phyloP scores from a whole-genome alignment of 2,888 invertebrate genomes.

The Rotaria socialis region DNA sequence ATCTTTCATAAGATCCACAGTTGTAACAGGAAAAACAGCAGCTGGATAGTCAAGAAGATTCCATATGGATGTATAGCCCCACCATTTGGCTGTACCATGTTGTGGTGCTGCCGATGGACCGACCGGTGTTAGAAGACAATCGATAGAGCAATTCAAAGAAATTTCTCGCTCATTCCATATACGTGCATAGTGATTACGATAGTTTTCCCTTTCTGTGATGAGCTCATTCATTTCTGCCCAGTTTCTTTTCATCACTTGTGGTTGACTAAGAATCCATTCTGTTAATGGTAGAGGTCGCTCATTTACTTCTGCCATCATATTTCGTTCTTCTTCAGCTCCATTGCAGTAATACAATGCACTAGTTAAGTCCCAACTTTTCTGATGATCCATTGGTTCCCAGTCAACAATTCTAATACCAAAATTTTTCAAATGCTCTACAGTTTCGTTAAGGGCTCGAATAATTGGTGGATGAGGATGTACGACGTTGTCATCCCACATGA shows the following conservation, averaged over 20 bases:
- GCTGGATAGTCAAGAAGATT: slow-evolving; percentile 25
- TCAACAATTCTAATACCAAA: background rate
- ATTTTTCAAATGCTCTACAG: background rate
- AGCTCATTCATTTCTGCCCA: background rate
- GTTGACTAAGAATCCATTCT: background rate
- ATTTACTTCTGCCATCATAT: background rate
- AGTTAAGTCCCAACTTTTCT: background rate
- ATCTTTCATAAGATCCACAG: background rate
- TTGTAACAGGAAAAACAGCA: background rate
- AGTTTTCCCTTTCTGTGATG: background rate
- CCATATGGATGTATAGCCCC: background rate
- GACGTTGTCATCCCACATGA: background rate
- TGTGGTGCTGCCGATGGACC: background rate
- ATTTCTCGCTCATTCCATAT: background rate
- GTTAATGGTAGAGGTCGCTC: background rate
- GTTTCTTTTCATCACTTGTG: background rate
- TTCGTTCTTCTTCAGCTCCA: slow-evolving; percentile 16
- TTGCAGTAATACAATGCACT: background rate
- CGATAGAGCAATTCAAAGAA: background rate
- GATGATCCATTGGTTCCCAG: background rate
- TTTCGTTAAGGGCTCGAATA: background rate
- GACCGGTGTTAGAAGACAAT: background rate
- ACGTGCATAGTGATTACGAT: background rate
- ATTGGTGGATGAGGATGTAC: background rate
- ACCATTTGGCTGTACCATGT: background rate